A percentile compares a stretch with the other conserved stretches of the same genome.
Evolutionary conservation across 2,113 vertebrate species (phyloP).

Genomic region (Struthio camelus): DNA sequence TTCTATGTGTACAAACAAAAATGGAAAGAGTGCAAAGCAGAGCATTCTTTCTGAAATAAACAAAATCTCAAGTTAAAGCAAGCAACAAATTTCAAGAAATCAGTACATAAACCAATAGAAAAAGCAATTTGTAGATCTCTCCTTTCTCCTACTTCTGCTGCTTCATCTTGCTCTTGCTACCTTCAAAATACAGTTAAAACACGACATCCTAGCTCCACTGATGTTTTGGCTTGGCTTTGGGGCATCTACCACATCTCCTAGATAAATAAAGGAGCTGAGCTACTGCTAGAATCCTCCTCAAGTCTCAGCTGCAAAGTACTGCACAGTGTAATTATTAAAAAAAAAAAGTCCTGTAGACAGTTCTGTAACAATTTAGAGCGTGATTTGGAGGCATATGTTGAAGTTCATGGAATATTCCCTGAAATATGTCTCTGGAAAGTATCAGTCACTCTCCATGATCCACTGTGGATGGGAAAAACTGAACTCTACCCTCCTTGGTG

Average conservation of each 20-base stretch:
- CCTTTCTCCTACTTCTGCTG: not conserved
- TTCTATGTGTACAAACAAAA: not conserved
- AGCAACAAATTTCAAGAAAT: not conserved
- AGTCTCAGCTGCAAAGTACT: not conserved
- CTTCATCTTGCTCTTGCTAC: not conserved
- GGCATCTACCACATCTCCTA: not conserved
- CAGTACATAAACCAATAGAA: not conserved
- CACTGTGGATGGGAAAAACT: not conserved
- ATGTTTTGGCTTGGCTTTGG: not conserved
- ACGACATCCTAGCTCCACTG: not conserved
- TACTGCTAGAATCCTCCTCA: not conserved
- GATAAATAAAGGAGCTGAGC: not conserved
- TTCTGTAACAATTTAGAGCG: not conserved
- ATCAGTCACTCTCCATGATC: fast-evolving
- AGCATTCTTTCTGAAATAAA: not conserved
- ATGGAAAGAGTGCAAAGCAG: not conserved
- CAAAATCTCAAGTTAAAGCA: not conserved
- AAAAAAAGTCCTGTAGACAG: fast-evolving
- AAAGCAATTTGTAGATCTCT: not conserved
- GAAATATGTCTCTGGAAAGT: not conserved
- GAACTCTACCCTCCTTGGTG: fast-evolving
- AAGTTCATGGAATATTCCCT: not conserved
- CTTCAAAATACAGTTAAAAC: not conserved
- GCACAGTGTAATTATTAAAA: not conserved
- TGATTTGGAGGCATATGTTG: not conserved